Evolutionary conservation across 2,113 vertebrate genomes (phyloP).

Genomic region (Scartelaos histophorus): DNA sequence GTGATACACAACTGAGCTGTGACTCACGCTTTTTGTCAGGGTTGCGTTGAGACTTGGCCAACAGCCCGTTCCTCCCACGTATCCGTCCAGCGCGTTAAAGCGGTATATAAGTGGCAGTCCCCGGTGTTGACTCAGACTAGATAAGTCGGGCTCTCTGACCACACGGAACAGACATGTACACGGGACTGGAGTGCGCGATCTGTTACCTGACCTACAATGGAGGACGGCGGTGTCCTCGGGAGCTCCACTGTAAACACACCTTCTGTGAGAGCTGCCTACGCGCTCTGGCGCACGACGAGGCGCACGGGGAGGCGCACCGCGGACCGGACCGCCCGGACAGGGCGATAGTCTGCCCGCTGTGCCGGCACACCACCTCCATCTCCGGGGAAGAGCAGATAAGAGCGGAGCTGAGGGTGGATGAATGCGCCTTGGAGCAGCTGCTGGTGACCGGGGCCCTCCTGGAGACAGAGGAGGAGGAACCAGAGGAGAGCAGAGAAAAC

Average conservation of each 20-base stretch:
- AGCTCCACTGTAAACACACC: slow-evolving; percentile 71
- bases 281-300: background rate
- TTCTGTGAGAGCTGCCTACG: slow-evolving; percentile 76
- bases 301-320: background rate
- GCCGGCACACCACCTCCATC: slow-evolving; percentile 61
- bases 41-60: background rate
- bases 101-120: background rate
- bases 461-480: background rate
- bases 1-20: background rate
- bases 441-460: slow-evolving; percentile 28
- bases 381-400: slow-evolving; percentile 22
- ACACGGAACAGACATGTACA: slow-evolving; percentile 41
- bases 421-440: slow-evolving; percentile 55
- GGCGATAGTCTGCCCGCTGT: slow-evolving; percentile 68
- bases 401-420: slow-evolving; percentile 61
- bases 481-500: background rate
- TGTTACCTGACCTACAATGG: slow-evolving; percentile 72
- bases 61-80: background rate
- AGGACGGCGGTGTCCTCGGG: slow-evolving; percentile 67
- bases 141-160: background rate
- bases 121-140: background rate
- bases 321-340: background rate
- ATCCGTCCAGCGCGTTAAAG: too few species aligned
- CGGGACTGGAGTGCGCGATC: slow-evolving; percentile 74
- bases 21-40: background rate